Evolutionary conservation across 2,888 invertebrate species (phyloP).

Genomic region (Drosophila eohydei): DNA sequence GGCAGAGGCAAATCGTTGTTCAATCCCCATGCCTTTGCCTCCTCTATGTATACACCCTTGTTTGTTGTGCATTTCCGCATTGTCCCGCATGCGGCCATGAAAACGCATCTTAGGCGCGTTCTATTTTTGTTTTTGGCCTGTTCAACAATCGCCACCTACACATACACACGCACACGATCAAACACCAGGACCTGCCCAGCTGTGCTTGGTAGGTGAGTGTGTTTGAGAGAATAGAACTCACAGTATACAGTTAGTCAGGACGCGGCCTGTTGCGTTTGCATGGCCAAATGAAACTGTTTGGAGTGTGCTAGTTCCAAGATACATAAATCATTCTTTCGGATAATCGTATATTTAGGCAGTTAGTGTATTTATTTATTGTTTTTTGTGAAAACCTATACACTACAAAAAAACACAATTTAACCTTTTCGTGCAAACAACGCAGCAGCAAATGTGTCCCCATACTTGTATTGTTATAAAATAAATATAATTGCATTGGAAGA

Average conservation of each 20-base stretch:
- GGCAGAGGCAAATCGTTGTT: background rate
- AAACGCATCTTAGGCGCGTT: conserved; percentile 50
- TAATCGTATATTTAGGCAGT: conserved; percentile 52
- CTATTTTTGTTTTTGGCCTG: background rate
- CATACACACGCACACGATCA: background rate
- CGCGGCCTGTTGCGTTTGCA: conserved; percentile 53
- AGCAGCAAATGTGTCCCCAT: conserved; percentile 25
- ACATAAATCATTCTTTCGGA: conserved; percentile 18
- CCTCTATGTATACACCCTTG: background rate
- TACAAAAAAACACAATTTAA: background rate
- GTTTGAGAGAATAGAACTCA: background rate
- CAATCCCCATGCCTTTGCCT: background rate
- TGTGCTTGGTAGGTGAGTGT: conserved; percentile 32
- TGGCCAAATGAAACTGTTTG: conserved; percentile 38
- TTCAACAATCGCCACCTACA: background rate
- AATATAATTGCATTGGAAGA: background rate
- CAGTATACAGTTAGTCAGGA: background rate
- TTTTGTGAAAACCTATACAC: conserved; percentile 15
- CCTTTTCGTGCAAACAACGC: conserved; percentile 18
- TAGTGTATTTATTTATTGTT: conserved; percentile 59
- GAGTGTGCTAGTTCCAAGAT: conserved; percentile 35
- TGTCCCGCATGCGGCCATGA: conserved; percentile 47
- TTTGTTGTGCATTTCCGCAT: conserved; percentile 26
- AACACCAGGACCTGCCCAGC: conserved; percentile 8
- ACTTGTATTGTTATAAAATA: conserved; percentile 1